Evolutionary conservation across 2,113 vertebrate genomes (phyloP).

Genomic region (Calyptommatus sinebrachiatus): DNA sequence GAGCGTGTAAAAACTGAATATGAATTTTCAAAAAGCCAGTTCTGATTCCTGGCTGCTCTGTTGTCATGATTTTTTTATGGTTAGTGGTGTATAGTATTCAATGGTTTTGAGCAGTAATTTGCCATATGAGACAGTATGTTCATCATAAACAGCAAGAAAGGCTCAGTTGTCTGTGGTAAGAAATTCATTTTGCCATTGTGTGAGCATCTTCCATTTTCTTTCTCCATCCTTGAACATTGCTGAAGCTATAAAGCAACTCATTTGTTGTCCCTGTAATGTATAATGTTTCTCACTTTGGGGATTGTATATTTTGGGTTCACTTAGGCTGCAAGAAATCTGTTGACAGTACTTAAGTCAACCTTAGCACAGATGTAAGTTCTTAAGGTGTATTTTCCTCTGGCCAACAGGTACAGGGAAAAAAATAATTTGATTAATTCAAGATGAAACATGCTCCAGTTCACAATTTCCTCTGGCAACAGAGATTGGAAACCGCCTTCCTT

Average conservation of each 20-base stretch:
- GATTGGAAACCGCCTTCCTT: too few species aligned
- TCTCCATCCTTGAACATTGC: slow-evolving; percentile 97
- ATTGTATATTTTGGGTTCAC: slow-evolving; percentile 82
- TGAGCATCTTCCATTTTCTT: slow-evolving; percentile 99
- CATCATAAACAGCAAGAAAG: slow-evolving; percentile 96
- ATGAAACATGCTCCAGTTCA: too few species aligned
- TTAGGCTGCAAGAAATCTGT: slow-evolving; percentile 20
- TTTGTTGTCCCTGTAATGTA: slow-evolving; percentile 88
- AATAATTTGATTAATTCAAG: too few species aligned
- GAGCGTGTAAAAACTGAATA: slow-evolving; percentile 95
- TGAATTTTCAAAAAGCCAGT: slow-evolving; percentile 97
- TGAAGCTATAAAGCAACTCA: slow-evolving; percentile 89
- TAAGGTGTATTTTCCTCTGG: too few species aligned
- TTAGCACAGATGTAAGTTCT: too few species aligned
- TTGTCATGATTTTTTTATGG: slow-evolving; percentile 83
- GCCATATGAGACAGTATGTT: slow-evolving; percentile 95
- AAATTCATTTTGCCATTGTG: slow-evolving; percentile 91
- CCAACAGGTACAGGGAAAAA: too few species aligned
- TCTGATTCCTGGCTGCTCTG: slow-evolving; percentile 81
- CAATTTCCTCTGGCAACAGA: too few species aligned
- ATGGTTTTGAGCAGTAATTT: slow-evolving; percentile 92
- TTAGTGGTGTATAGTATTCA: slow-evolving; percentile 94
- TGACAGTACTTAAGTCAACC: too few species aligned
- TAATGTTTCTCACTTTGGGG: slow-evolving; percentile 89
- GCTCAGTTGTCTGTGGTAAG: slow-evolving; percentile 92